phyloP scores from a whole-genome alignment of 2,888 invertebrate species.

The Hermaeophaga mercurialis region DNA sequence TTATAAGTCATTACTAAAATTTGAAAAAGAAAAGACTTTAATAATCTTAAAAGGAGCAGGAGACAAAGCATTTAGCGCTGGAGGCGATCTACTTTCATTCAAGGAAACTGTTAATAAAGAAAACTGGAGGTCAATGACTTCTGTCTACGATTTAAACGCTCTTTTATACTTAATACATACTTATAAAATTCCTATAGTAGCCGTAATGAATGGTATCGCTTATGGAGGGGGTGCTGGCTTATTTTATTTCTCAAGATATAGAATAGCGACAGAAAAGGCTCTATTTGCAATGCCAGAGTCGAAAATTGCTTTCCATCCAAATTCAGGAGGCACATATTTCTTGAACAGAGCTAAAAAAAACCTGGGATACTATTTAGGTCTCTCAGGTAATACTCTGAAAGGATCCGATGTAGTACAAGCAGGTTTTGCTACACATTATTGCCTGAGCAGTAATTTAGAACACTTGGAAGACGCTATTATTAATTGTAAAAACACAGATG shows the following conservation, averaged over 20 bases:
- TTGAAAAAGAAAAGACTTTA: conserved; percentile 61
- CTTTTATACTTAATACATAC: conserved; percentile 83
- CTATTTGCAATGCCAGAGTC: conserved; percentile 99
- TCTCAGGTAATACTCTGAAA: conserved; percentile 73
- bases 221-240: conserved; percentile 96
- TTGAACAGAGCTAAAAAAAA: conserved; percentile 83
- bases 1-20: conserved; percentile 62
- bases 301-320: conserved; percentile 93
- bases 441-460: conserved; percentile 67
- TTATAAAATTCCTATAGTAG: conserved; percentile 86
- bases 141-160: conserved; percentile 73
- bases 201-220: conserved; percentile 91
- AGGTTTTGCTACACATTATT: conserved; percentile 92
- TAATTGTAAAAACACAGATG: conserved; percentile 58
- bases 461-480: conserved; percentile 70
- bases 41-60: conserved; percentile 61
- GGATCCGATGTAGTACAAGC: conserved; percentile 83
- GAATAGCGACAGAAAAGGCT: conserved; percentile 93
- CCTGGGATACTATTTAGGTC: conserved; percentile 86
- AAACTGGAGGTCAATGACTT: conserved; percentile 60
- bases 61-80: conserved; percentile 96
- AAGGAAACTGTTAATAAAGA: conserved; percentile 47
- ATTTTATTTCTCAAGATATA: conserved; percentile 90
- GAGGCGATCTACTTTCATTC: conserved; percentile 82
- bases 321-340: conserved; percentile 94